These are phyloP conservation scores for Choloepus hoffmanni DNA, from an alignment of 2,113 vertebrate genomes.

Conservation along the genomic window DNA sequence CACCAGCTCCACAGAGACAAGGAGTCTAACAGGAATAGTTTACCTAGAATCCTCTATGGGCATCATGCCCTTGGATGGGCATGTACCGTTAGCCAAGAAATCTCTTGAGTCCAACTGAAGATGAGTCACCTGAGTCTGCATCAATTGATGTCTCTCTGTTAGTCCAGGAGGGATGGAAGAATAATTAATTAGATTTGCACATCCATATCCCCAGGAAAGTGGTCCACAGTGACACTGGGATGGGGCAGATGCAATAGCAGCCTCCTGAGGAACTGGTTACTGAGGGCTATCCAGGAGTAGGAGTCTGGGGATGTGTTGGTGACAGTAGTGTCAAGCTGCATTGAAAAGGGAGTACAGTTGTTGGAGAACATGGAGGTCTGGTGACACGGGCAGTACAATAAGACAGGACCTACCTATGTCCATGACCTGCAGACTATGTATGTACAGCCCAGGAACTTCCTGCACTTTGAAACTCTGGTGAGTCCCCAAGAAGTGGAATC, in stretches of 20 bases:
- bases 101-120: not conserved
- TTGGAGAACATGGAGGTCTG: not conserved
- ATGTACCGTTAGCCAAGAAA: not conserved
- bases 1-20: slow-evolving; percentile 12
- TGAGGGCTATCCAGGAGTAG: not conserved
- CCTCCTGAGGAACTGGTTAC: not conserved
- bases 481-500: not conserved
- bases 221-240: too few species aligned
- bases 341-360: not conserved
- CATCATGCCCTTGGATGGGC: not conserved
- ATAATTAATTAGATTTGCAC: not conserved
- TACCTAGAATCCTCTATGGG: not conserved
- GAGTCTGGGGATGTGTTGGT: not conserved
- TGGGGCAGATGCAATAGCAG: not conserved
- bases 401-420: not conserved
- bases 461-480: not conserved
- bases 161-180: not conserved
- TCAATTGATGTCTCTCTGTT: not conserved
- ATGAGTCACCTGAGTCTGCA: not conserved
- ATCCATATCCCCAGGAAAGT: not conserved
- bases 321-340: not conserved
- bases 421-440: not conserved
- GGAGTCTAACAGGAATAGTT: not conserved
- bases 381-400: not conserved
- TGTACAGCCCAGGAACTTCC: not conserved